Conservation (phyloP, 2,888 invertebrate genomes). For the Diaphora mendica region DNA sequence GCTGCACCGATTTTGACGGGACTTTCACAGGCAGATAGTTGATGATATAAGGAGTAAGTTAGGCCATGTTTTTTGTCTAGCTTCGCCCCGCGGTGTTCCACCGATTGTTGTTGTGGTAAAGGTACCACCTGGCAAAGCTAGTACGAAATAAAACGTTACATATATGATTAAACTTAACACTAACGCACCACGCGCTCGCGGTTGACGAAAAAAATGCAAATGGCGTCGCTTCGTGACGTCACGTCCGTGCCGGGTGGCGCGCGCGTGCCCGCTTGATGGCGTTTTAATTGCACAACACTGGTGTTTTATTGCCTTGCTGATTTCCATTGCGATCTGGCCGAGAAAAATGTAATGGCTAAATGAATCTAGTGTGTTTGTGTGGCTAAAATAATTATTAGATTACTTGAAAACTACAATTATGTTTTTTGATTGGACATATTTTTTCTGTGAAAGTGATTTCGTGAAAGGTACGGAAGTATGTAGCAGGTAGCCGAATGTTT, state of each 20-base stretch:
- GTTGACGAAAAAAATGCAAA: constrained; percentile 75
- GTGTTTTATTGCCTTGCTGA: constrained; percentile 63
- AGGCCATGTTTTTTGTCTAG: too few relatives aligned
- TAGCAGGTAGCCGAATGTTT: too few relatives aligned
- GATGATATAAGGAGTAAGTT: too few relatives aligned
- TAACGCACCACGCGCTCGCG: constrained; percentile 57
- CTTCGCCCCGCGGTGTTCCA: too few relatives aligned
- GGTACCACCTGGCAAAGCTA: too few relatives aligned
- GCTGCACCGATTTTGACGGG: too few relatives aligned
- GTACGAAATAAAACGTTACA: constrained; percentile 8
- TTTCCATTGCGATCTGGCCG: constrained; percentile 39
- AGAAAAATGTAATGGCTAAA: constrained; percentile 32
- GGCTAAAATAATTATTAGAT: neutral
- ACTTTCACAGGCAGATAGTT: too few relatives aligned
- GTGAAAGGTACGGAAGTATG: too few relatives aligned
- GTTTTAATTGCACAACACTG: constrained; percentile 68
- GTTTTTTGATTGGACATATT: too few relatives aligned
- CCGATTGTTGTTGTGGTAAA: too few relatives aligned
- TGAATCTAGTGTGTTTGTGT: constrained; percentile 20
- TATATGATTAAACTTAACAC: constrained; percentile 32
- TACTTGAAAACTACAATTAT: too few relatives aligned
- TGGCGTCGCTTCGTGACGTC: constrained; percentile 73
- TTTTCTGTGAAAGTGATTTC: too few relatives aligned
- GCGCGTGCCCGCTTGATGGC: constrained; percentile 63
- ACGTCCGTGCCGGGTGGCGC: constrained; percentile 66